phyloP scores from a whole-genome alignment of 2,888 invertebrate species.

The Emmelina monodactyla region DNA sequence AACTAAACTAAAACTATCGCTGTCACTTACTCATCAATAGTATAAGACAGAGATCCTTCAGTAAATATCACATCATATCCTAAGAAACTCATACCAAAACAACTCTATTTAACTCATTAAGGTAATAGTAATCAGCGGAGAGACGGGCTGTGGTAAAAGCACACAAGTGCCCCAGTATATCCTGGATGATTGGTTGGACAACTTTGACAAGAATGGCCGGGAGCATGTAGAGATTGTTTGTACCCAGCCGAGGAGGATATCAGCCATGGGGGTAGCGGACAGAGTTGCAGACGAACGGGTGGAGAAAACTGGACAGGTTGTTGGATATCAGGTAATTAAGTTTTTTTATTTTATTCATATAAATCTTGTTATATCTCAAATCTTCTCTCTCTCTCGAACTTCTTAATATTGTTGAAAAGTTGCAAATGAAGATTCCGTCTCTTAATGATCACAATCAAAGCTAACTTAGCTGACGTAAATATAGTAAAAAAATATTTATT shows the following conservation, averaged over 20 bases:
- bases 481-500: too few relatives aligned
- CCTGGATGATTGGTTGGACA: conserved; percentile 82
- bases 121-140: conserved; percentile 80
- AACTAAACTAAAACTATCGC: too few relatives aligned
- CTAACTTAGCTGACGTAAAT: too few relatives aligned
- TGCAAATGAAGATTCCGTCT: too few relatives aligned
- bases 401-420: too few relatives aligned
- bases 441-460: too few relatives aligned
- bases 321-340: conserved; percentile 76
- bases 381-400: too few relatives aligned
- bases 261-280: conserved; percentile 92
- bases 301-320: conserved; percentile 78
- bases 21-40: too few relatives aligned
- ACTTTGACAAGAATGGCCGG: conserved; percentile 53
- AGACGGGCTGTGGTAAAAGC: conserved; percentile 86
- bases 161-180: conserved; percentile 95
- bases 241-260: conserved; percentile 90
- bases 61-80: too few relatives aligned
- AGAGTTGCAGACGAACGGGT: conserved; percentile 86
- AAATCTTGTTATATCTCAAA: not conserved
- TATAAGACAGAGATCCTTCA: too few relatives aligned
- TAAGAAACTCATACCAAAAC: too few relatives aligned
- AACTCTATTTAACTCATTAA: too few relatives aligned
- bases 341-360: not conserved
- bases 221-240: conserved; percentile 86